Percentiles rank a stretch among this genome's conserved stretches.
Evolutionary conservation across 2,113 vertebrate genomes (phyloP).

Genomic region (Calyptommatus sinebrachiatus): DNA sequence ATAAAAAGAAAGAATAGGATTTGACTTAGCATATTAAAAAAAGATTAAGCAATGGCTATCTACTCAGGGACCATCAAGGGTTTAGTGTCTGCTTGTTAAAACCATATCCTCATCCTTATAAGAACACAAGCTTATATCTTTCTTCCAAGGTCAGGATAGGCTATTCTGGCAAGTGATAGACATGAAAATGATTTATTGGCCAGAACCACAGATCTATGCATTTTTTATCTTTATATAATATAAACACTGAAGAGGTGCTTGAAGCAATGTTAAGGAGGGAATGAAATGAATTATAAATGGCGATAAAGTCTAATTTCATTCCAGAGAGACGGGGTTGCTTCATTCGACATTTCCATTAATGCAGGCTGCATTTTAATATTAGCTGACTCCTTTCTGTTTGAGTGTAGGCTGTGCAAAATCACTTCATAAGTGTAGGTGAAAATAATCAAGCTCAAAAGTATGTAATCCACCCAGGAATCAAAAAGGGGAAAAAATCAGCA

Average conservation of each 20-base stretch:
- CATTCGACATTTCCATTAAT: slow-evolving; percentile 24
- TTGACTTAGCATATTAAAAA: slow-evolving; percentile 73
- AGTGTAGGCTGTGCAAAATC: not conserved
- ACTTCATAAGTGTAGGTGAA: slow-evolving; percentile 2
- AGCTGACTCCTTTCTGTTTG: slow-evolving; percentile 5
- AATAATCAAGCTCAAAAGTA: not conserved
- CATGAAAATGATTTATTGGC: slow-evolving; percentile 67
- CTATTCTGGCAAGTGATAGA: slow-evolving; percentile 49
- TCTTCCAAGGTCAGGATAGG: slow-evolving; percentile 67
- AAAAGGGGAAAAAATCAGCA: not conserved
- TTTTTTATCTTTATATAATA: slow-evolving; percentile 60
- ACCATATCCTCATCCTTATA: slow-evolving; percentile 59
- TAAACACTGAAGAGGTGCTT: slow-evolving; percentile 63
- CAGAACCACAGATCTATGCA: slow-evolving; percentile 37
- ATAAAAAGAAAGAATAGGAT: slow-evolving; percentile 74
- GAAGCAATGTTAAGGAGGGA: slow-evolving; percentile 55
- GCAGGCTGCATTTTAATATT: slow-evolving; percentile 29
- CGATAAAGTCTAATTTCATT: slow-evolving; percentile 58
- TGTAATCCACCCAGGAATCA: not conserved
- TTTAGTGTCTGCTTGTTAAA: slow-evolving; percentile 70
- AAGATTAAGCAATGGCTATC: slow-evolving; percentile 66
- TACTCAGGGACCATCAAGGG: slow-evolving; percentile 53
- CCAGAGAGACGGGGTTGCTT: slow-evolving; percentile 45
- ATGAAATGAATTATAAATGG: slow-evolving; percentile 68
- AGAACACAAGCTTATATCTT: slow-evolving; percentile 57